Base-by-base conservation (phyloP, 2,888 invertebrate genomes). In the Athetis lepigone region DNA sequence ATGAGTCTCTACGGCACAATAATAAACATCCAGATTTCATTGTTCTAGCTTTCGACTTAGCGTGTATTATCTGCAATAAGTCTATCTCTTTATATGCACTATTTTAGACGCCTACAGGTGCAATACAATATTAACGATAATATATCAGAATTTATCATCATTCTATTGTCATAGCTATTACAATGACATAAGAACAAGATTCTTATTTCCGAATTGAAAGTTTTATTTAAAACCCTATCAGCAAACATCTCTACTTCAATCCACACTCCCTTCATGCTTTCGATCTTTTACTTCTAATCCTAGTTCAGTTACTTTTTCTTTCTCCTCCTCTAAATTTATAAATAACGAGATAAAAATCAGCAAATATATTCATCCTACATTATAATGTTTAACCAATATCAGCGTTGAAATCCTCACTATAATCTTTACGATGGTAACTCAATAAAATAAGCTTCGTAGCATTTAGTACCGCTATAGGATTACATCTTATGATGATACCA, bases 401-500 rank as follows among this genome's bases (percentile, higher is more conserved):
- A 29, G 7, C 16, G 40, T 43, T 19, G 43, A 51, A 25, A 29
- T 16, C 13, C 16, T 4, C 18, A 16, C 25, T 65, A 43, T 37
- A 16, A 23, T 49, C 16, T 23, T 40, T 2, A 46, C 23, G 11
- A n/a, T 19, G n/a, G n/a, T 7, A 45, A 37, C 11, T 61, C 9
- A 33, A 71, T 39, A 27, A 61, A 61, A 7, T 21, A 46, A 64
- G 46, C 64, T 46, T 18, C 37, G 16, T 9, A 65, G 39, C 13
- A 23, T 69, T 21, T 5, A 19, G 42, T 43, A 51, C 37, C 25
- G 37, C 45, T 55, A 13, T 36, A 51, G 45, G 40, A 76, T 70
- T 76, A 70, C 42, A 29, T 62, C 21, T 42, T 59, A 39, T 3
- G 13, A 58, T 47, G 43, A 70, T 64, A 58, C 11, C 16, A 59